phyloP scores from a whole-genome alignment of 2,797 vertebrate genomes.

The Propithecus deckenii region DNA sequence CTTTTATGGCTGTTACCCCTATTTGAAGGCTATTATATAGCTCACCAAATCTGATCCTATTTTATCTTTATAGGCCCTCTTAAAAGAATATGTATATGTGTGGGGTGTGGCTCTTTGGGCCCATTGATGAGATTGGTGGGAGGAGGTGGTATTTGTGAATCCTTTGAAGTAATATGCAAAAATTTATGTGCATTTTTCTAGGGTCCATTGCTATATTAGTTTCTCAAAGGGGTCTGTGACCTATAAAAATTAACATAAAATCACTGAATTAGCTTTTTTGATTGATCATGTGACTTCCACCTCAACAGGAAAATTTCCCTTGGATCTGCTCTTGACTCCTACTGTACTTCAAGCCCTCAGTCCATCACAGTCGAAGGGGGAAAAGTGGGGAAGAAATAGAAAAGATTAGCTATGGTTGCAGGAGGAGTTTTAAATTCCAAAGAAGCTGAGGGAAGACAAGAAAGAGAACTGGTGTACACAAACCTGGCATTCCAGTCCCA shows the following conservation, averaged over 20 bases:
- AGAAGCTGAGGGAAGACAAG: neutral
- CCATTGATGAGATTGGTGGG: neutral
- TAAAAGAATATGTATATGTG: neutral
- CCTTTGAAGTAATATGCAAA: neutral
- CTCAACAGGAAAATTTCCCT: neutral
- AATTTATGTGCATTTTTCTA: conserved; percentile 12
- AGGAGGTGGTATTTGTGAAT: neutral
- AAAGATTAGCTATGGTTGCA: neutral
- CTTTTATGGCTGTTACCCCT: neutral
- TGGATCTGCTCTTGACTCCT: conserved; percentile 23
- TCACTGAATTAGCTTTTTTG: neutral
- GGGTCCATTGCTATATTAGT: neutral
- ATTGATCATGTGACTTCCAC: neutral
- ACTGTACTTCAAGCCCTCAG: neutral
- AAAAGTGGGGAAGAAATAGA: neutral
- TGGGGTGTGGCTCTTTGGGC: neutral
- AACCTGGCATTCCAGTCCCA: neutral
- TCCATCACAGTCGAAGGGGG: neutral
- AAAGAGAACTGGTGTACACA: neutral
- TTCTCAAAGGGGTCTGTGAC: conserved; percentile 7
- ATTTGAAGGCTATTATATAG: neutral
- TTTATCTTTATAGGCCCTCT: neutral
- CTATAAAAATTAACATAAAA: neutral
- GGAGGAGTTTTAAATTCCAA: neutral
- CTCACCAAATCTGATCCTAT: neutral